phyloP scores from a whole-genome alignment of 2,113 vertebrate species.

The Onychostruthus taczanowskii region DNA sequence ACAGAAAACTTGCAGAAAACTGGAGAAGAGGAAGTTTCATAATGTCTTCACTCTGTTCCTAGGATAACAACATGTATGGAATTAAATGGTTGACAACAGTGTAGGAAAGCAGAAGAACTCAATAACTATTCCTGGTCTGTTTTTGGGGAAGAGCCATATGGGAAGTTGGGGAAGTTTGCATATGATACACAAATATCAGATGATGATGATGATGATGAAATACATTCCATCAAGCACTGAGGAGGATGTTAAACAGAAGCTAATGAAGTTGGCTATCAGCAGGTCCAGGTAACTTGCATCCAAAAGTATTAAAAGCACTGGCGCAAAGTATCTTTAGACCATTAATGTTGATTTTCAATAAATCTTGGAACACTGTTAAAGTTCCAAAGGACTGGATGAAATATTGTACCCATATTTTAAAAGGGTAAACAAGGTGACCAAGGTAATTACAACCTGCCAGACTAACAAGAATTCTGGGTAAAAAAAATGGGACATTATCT shows the following conservation, averaged over 20 bases:
- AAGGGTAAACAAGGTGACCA: slow-evolving; percentile 31
- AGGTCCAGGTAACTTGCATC: not conserved
- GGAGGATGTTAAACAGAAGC: slow-evolving; percentile 7
- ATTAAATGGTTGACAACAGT: not conserved
- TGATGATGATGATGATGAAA: not conserved
- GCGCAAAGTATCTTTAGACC: slow-evolving; percentile 23
- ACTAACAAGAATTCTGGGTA: slow-evolving; percentile 9
- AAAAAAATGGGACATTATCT: not conserved
- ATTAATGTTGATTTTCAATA: slow-evolving; percentile 54
- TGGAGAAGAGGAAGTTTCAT: not conserved
- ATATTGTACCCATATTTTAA: slow-evolving; percentile 11
- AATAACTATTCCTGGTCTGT: not conserved
- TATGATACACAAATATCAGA: not conserved
- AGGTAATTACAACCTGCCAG: slow-evolving; percentile 2
- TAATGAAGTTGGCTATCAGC: slow-evolving; percentile 6
- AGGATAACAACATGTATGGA: not conserved
- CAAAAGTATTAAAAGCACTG: slow-evolving; percentile 47
- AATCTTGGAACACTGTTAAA: slow-evolving; percentile 18
- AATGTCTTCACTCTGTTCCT: not conserved
- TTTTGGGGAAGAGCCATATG: not conserved
- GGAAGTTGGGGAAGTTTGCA: too few species aligned
- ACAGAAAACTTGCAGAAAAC: not conserved
- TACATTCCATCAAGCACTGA: not conserved
- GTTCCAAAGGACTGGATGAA: slow-evolving; percentile 7
- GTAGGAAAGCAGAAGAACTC: not conserved